phyloP scores from a whole-genome alignment of 2,113 vertebrate genomes.

The Erinaceus europaeus region DNA sequence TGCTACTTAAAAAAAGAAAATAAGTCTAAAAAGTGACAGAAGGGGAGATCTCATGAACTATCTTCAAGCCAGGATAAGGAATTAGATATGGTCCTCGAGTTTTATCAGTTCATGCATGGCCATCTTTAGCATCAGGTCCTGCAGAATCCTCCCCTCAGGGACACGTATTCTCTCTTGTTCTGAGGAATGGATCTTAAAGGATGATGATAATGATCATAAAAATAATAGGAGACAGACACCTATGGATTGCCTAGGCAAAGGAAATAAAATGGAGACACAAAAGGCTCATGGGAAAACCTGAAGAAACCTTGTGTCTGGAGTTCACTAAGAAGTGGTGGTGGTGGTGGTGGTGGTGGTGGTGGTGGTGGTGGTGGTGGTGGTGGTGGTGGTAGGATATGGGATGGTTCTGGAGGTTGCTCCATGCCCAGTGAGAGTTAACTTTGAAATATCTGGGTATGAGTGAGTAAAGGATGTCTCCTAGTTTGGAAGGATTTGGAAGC shows the following conservation, averaged over 20 bases:
- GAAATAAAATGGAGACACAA: background rate
- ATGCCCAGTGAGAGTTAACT: background rate
- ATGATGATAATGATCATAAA: background rate
- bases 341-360: background rate
- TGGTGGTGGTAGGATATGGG: background rate
- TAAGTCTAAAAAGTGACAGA: background rate
- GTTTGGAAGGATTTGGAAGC: background rate
- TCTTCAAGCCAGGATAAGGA: background rate
- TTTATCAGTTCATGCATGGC: background rate
- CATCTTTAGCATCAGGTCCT: background rate
- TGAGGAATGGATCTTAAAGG: background rate
- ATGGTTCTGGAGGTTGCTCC: background rate
- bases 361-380: background rate
- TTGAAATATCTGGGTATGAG: background rate
- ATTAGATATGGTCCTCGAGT: background rate
- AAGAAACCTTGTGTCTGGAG: background rate
- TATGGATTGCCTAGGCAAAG: background rate
- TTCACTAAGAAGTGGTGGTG: background rate
- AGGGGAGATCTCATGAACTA: background rate
- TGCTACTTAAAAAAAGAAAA: background rate
- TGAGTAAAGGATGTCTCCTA: background rate
- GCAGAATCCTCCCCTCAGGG: background rate
- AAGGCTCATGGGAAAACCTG: background rate
- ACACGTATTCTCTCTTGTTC: background rate
- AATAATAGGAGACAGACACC: no score